phyloP scores from a whole-genome alignment of 2,888 invertebrate genomes.

The Heteromyza rotundicornis region DNA sequence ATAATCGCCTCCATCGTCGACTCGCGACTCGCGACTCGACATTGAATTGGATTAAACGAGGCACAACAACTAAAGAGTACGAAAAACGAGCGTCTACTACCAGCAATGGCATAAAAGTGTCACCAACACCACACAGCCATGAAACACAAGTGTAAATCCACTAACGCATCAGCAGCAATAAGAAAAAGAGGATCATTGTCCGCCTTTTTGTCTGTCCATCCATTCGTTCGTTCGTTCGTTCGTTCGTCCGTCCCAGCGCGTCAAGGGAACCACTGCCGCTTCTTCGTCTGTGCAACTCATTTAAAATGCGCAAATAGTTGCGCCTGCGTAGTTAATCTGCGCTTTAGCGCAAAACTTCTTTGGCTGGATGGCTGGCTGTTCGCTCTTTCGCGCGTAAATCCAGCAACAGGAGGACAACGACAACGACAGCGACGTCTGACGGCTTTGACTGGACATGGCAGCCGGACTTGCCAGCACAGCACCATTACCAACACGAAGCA shows the following conservation, averaged over 20 bases:
- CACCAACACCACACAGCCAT: conserved; percentile 29
- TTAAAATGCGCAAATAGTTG: conserved; percentile 56
- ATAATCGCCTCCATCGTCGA: conserved; percentile 29
- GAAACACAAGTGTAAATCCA: conserved; percentile 27
- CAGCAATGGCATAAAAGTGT: conserved; percentile 36
- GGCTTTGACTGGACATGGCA: conserved; percentile 10
- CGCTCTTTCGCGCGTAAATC: background rate
- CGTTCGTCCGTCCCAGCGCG: background rate
- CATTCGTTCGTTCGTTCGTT: background rate
- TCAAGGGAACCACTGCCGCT: background rate
- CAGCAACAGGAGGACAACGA: conserved; percentile 7
- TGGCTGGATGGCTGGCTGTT: too few relatives aligned
- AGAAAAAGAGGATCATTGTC: conserved; percentile 31
- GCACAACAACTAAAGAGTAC: conserved; percentile 18
- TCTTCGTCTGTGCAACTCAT: conserved; percentile 46
- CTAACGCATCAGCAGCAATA: background rate
- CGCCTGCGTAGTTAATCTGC: conserved; percentile 51
- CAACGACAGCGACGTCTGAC: conserved; percentile 13
- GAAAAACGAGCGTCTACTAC: background rate
- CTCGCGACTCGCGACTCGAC: conserved; percentile 33
- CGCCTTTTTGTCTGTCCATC: conserved; percentile 10
- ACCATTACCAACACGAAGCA: conserved; percentile 1
- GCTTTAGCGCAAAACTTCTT: conserved; percentile 11
- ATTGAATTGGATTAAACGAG: conserved; percentile 47
- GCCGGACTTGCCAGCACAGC: background rate